Evolutionary conservation across 1,140 invertebrate genomes (phyloP), one percentile per base, ranked within the genome.

Genomic region (Drosophila lacteicornis): DNA sequence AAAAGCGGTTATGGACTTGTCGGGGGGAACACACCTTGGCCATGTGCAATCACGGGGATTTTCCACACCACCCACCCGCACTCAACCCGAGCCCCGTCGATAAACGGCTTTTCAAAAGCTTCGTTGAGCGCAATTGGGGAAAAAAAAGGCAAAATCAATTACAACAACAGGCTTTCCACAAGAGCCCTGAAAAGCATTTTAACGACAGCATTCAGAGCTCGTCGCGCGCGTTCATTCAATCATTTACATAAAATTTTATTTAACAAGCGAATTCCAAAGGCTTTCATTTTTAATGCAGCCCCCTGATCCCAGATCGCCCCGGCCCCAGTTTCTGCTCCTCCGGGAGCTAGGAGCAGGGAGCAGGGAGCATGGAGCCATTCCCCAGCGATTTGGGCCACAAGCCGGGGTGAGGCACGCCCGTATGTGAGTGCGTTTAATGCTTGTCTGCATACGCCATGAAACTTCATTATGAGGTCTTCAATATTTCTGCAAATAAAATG

Each of bases 171-270:
- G 69, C 45, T 60, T 55, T 25, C 22, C n/a, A 30, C n/a, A 22
- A 19, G 25, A 60, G 22, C 30, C 40, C 46, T 73, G 69, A 50
- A 76, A 76, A 76, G 71, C 71, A 76, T 59, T 68, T 77, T 68
- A 76, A 77, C 56, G 63, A 59, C 55, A 42, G 53, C 71, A 76
- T 66, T 75, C 61, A 58, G 45, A 33, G 43, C 40, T 30, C 67
- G 17, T 55, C 27, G 33, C 40, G 33, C 42, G 45, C 60, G 33
- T 65, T 60, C 68, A 57, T 61, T 70, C 73, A 77, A 66, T 77
- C 79, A 79, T 79, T 83, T 83, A 69, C 80, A 83, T 79, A 76
- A 70, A 66, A 75, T 70, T 83, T 77, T 79, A 67, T 82, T 81
- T 67, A 61, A 81, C 74, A 82, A 80, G 65, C 79, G 58, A 76